Evolutionary conservation across 2,888 invertebrate genomes (phyloP).

Genomic region (Volucella inflata): DNA sequence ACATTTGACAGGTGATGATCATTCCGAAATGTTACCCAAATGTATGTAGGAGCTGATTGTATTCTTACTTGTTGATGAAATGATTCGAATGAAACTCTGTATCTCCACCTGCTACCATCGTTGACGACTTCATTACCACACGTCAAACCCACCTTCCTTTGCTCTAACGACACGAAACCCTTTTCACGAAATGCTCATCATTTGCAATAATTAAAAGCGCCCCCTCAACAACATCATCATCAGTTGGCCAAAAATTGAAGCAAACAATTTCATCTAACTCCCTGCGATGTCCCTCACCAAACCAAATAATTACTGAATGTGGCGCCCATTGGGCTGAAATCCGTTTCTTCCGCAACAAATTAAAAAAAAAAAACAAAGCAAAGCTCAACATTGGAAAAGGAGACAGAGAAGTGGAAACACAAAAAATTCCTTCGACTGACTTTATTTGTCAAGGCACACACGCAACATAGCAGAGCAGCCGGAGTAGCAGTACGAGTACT

Average conservation of each 20-base stretch:
- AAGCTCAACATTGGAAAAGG: neutral
- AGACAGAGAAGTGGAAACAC: conserved; percentile 4
- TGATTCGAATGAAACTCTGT: neutral
- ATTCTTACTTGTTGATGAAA: neutral
- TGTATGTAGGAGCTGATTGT: too few species aligned
- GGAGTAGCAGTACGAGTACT: neutral
- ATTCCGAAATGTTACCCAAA: too few species aligned
- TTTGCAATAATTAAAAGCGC: conserved; percentile 64
- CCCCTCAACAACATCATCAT: conserved; percentile 46
- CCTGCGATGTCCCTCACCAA: conserved; percentile 11
- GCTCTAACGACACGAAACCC: conserved; percentile 39
- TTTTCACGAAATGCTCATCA: conserved; percentile 58
- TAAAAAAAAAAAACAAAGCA: conserved; percentile 45
- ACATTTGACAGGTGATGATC: too few species aligned
- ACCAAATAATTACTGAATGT: conserved; percentile 50
- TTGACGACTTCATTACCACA: conserved; percentile 55
- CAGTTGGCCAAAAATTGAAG: conserved; percentile 58
- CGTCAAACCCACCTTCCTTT: conserved; percentile 9
- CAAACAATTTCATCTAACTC: conserved; percentile 41
- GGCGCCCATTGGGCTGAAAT: conserved; percentile 71
- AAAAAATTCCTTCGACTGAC: conserved; percentile 32
- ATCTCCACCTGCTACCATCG: conserved; percentile 37
- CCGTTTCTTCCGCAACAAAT: conserved; percentile 65
- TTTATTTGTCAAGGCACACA: conserved; percentile 71
- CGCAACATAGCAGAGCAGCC: conserved; percentile 15